phyloP scores from a whole-genome alignment of 2,113 vertebrate species.

The Phalacrocorax pelagicus region DNA sequence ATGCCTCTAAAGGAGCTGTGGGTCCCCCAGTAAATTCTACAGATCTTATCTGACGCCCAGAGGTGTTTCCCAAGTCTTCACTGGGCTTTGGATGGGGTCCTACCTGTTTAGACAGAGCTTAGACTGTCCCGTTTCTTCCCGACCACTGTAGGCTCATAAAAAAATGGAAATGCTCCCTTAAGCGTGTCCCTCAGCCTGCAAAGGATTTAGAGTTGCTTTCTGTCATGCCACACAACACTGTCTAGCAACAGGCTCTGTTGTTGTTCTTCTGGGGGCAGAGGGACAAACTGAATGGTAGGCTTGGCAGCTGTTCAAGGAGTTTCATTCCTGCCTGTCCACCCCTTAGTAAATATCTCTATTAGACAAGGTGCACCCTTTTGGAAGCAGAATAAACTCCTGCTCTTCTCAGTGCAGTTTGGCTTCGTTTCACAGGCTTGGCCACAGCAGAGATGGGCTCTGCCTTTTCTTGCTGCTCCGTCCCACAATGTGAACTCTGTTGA shows the following conservation, averaged over 20 bases:
- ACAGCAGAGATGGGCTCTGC: not conserved
- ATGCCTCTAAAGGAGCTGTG: not conserved
- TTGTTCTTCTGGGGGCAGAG: not conserved
- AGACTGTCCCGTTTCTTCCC: not conserved
- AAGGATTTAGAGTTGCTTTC: constrained; percentile 7
- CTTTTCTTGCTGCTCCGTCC: not conserved
- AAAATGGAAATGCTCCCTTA: not conserved
- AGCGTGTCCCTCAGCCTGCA: not conserved
- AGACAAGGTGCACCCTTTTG: not conserved
- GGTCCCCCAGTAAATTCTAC: not conserved
- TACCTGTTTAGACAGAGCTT: not conserved
- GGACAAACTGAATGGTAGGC: not conserved
- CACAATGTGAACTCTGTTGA: not conserved
- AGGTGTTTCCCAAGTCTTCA: not conserved
- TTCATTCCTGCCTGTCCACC: not conserved
- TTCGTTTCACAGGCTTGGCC: not conserved
- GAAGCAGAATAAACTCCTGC: not conserved
- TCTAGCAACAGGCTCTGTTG: constrained; percentile 9
- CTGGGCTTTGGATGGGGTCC: not conserved
- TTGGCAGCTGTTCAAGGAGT: constrained; percentile 25
- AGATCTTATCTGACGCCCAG: not conserved
- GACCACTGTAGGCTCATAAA: not conserved
- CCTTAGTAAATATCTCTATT: constrained; percentile 23
- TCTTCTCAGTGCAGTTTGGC: not conserved
- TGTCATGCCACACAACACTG: not conserved